Evolutionary conservation across 1,140 invertebrate species (phyloP).

Genomic region (Lethrus apterus): DNA sequence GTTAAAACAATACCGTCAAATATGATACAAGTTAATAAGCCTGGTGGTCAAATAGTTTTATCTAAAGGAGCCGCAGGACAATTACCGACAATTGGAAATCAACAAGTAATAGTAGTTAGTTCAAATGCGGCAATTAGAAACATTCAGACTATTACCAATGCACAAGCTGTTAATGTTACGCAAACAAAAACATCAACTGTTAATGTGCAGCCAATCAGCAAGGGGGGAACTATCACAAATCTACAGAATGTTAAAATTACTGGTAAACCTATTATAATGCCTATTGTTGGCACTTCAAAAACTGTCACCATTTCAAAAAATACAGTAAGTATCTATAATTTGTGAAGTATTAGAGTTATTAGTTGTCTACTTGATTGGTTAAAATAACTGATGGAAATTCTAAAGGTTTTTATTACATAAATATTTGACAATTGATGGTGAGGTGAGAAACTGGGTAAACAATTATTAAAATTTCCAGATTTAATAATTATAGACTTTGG

Average conservation of each 20-base stretch:
- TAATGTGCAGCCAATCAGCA: slow-evolving; percentile 39
- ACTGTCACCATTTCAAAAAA: slow-evolving; percentile 49
- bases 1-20: slow-evolving; percentile 61
- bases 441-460: too few relatives aligned
- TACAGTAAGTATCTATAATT: slow-evolving; percentile 29
- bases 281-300: slow-evolving; percentile 48
- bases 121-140: slow-evolving; percentile 56
- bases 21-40: slow-evolving; percentile 62
- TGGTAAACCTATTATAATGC: slow-evolving; percentile 63
- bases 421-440: too few relatives aligned
- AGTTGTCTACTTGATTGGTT: too few relatives aligned
- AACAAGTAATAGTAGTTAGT: slow-evolving; percentile 66
- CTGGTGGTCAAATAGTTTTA: slow-evolving; percentile 49
- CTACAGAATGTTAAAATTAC: slow-evolving; percentile 39
- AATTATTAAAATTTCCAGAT: too few relatives aligned
- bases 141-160: slow-evolving; percentile 54
- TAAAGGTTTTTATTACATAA: neutral
- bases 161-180: slow-evolving; percentile 43
- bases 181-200: slow-evolving; percentile 38
- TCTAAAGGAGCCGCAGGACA: slow-evolving; percentile 45
- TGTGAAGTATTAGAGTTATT: too few relatives aligned
- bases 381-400: too few relatives aligned
- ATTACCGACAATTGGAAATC: slow-evolving; percentile 49
- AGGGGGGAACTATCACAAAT: slow-evolving; percentile 36
- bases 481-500: too few relatives aligned